Conservation (phyloP, 2,113 vertebrate genomes). For the Chaetops frenatus region DNA sequence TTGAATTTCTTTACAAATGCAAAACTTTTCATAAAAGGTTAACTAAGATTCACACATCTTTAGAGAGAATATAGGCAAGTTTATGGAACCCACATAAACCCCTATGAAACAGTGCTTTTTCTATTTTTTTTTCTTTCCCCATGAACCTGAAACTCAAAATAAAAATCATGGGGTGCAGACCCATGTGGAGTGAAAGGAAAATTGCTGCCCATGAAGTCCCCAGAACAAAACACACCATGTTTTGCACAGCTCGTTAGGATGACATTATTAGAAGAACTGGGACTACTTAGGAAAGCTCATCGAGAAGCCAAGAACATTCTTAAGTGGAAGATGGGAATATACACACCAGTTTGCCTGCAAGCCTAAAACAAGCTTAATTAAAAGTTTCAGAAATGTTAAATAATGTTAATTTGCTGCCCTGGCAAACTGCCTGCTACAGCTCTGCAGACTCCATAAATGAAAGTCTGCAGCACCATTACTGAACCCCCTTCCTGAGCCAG, state of each 20-base stretch:
- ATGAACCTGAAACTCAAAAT: constrained; percentile 10
- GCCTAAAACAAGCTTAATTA: constrained; percentile 57
- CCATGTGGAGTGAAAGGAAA: not conserved
- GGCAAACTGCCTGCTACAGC: constrained; percentile 1
- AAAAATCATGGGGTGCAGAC: constrained; percentile 38
- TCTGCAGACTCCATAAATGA: not conserved
- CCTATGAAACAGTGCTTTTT: not conserved
- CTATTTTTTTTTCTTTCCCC: not conserved
- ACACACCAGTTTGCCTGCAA: constrained; percentile 17
- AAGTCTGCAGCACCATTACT: not conserved
- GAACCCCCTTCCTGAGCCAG: not conserved
- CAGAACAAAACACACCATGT: constrained; percentile 2
- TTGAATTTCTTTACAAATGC: constrained; percentile 28
- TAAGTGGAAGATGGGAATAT: not conserved
- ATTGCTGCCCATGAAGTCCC: not conserved
- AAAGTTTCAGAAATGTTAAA: constrained; percentile 57
- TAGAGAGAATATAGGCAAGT: not conserved
- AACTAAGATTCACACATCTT: constrained; percentile 40
- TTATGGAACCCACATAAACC: not conserved
- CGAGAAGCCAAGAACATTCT: constrained; percentile 36
- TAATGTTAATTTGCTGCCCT: constrained; percentile 49
- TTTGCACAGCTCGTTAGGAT: constrained; percentile 47
- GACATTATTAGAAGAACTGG: constrained; percentile 39
- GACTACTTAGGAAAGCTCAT: constrained; percentile 42
- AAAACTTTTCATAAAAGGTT: not conserved